phyloP scores from a whole-genome alignment of 2,797 vertebrate genomes.

The Apogon talboti region DNA sequence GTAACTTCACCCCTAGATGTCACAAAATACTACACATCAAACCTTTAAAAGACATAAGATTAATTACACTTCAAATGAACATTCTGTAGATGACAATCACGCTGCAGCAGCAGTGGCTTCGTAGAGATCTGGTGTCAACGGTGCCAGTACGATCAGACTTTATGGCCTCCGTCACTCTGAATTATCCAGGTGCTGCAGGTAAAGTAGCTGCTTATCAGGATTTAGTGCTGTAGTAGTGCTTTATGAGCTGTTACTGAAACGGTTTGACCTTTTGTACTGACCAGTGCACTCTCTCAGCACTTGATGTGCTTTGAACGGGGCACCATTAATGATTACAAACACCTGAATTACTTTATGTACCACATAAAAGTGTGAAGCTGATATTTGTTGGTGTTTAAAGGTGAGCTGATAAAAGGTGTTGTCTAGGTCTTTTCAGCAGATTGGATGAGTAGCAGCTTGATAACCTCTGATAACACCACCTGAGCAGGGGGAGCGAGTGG shows the following conservation, averaged over 20 bases:
- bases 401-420: conserved; percentile 25
- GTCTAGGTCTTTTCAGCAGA: neutral
- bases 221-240: conserved; percentile 27
- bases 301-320: conserved; percentile 24
- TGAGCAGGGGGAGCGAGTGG: neutral
- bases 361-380: conserved; percentile 17
- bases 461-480: neutral
- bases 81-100: neutral
- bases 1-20: too few species aligned
- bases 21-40: too few species aligned
- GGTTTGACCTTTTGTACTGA: conserved; percentile 53
- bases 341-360: conserved; percentile 31
- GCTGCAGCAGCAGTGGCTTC: neutral
- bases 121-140: conserved; percentile 1
- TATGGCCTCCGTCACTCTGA: conserved; percentile 28
- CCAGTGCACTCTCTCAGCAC: conserved; percentile 1
- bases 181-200: conserved; percentile 22
- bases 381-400: conserved; percentile 20
- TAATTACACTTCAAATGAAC: neutral
- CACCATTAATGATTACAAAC: conserved; percentile 51
- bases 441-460: neutral
- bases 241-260: conserved; percentile 44
- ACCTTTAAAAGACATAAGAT: too few species aligned
- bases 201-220: conserved; percentile 56
- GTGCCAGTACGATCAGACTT: conserved; percentile 33